These are phyloP conservation scores for Scleropages formosus DNA, from an alignment of 2,797 vertebrate genomes.

Conservation along the genomic window DNA sequence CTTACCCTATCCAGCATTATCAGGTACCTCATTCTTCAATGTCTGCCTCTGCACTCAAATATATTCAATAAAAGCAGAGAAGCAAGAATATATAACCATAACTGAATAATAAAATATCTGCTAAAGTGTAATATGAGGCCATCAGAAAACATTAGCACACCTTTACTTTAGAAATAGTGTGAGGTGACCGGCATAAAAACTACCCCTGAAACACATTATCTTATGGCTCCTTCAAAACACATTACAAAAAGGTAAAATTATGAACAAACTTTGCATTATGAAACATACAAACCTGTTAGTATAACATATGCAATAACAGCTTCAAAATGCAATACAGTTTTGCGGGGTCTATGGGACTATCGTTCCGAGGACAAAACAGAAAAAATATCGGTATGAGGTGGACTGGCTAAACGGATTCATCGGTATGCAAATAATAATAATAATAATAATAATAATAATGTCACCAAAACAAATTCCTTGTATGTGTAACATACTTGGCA, in stretches of 20 bases:
- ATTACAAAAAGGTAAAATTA: no score
- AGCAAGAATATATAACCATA: not conserved
- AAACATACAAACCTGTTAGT: not conserved
- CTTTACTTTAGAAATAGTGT: conserved; percentile 8
- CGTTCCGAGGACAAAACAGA: no score
- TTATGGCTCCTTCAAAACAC: no score
- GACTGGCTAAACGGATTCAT: no score
- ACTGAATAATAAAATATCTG: conserved; percentile 25
- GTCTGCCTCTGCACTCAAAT: conserved; percentile 84
- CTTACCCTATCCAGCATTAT: conserved; percentile 83
- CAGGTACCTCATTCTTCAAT: conserved; percentile 72
- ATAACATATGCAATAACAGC: not conserved
- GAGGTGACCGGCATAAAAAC: conserved; percentile 13
- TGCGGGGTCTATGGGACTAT: no score
- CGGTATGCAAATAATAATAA: no score
- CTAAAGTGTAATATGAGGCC: not conserved
- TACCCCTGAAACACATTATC: not conserved
- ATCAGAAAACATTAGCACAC: conserved; percentile 21
- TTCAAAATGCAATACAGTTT: not conserved
- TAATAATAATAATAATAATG: no score
- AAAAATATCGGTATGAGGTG: no score
- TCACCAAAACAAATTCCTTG: no score
- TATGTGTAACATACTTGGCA: no score
- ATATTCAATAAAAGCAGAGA: conserved; percentile 36
- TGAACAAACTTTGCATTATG: not conserved